phyloP scores from a whole-genome alignment of 2,888 invertebrate genomes.

The Tetrapedia diversipes region DNA sequence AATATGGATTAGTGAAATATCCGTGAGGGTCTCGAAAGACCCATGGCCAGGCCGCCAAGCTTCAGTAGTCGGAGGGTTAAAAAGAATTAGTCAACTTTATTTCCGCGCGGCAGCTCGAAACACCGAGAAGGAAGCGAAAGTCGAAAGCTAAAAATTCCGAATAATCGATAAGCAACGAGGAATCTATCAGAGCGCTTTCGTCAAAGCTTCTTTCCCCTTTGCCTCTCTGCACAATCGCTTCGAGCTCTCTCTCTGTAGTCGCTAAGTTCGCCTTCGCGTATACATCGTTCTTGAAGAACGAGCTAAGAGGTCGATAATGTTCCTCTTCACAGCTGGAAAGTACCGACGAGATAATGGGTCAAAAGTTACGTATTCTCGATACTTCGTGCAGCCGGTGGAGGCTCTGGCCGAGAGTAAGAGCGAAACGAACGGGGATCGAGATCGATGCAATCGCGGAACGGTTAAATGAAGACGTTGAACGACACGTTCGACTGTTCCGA shows the following conservation, averaged over 20 bases:
- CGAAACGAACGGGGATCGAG: background rate
- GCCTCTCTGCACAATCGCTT: background rate
- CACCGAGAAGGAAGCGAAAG: too few species aligned
- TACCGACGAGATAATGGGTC: slow-evolving; percentile 24
- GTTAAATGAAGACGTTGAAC: slow-evolving; percentile 35
- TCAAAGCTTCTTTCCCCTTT: slow-evolving; percentile 21
- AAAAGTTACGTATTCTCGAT: slow-evolving; percentile 26
- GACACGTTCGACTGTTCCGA: slow-evolving; percentile 8
- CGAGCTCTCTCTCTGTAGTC: slow-evolving; percentile 17
- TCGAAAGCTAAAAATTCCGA: background rate
- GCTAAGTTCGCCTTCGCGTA: slow-evolving; percentile 46
- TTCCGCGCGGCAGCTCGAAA: too few species aligned
- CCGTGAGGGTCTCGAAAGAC: too few species aligned
- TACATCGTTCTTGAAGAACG: slow-evolving; percentile 51
- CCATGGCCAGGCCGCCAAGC: too few species aligned
- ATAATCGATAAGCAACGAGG: background rate
- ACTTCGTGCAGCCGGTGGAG: too few species aligned
- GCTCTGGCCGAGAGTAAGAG: background rate
- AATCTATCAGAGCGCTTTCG: background rate
- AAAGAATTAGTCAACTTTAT: too few species aligned
- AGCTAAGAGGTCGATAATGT: slow-evolving; percentile 62
- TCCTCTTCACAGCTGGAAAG: slow-evolving; percentile 47
- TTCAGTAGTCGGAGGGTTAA: too few species aligned
- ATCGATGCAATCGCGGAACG: slow-evolving; percentile 11
- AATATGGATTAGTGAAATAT: too few species aligned